Percentiles rank a stretch among this genome's conserved stretches.
These are phyloP conservation scores for Diacarnus erythraeanus DNA, from an alignment of 37 sponge, comb jelly and placozoan genomes.

Conservation along the genomic window DNA sequence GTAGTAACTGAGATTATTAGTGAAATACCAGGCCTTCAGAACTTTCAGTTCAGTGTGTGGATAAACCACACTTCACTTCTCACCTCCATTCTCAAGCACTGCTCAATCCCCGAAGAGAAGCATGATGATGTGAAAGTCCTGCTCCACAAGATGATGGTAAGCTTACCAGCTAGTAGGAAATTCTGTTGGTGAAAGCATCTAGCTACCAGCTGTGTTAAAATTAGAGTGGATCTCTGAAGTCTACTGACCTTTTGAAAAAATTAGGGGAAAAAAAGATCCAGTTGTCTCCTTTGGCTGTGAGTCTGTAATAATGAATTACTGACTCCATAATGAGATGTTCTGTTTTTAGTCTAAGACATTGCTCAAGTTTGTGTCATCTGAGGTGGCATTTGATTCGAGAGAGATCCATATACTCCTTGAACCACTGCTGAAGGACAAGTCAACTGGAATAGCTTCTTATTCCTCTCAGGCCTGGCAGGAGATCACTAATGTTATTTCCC, in stretches of 20 bases:
- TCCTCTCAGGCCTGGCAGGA: slow-evolving; percentile 63
- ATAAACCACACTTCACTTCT: slow-evolving; percentile 71
- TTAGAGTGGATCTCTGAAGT: slow-evolving; percentile 47
- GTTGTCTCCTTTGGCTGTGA: slow-evolving; percentile 66
- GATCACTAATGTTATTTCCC: slow-evolving; percentile 39
- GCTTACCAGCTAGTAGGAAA: background rate
- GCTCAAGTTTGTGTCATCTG: slow-evolving; percentile 32
- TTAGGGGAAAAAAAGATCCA: slow-evolving; percentile 20
- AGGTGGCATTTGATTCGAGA: slow-evolving; percentile 12
- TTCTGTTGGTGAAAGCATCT: too few species aligned
- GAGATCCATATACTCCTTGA: slow-evolving; percentile 47
- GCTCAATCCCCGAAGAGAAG: slow-evolving; percentile 61
- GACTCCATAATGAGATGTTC: background rate
- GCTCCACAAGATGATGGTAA: slow-evolving; percentile 40
- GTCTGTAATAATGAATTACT: background rate
- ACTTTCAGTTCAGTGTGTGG: slow-evolving; percentile 41
- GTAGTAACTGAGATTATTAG: slow-evolving; percentile 69
- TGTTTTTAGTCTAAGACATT: slow-evolving; percentile 28
- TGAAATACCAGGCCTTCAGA: slow-evolving; percentile 65
- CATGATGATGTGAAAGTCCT: slow-evolving; percentile 16
- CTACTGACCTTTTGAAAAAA: slow-evolving; percentile 34
- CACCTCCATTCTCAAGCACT: slow-evolving; percentile 57
- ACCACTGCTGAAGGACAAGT: slow-evolving; percentile 56
- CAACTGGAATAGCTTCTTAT: slow-evolving; percentile 31
- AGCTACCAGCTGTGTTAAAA: too few species aligned